Percentiles rank a stretch among this genome's conserved stretches.
phyloP scores from a whole-genome alignment of 2,113 vertebrate genomes.

The Halcyon senegalensis region DNA sequence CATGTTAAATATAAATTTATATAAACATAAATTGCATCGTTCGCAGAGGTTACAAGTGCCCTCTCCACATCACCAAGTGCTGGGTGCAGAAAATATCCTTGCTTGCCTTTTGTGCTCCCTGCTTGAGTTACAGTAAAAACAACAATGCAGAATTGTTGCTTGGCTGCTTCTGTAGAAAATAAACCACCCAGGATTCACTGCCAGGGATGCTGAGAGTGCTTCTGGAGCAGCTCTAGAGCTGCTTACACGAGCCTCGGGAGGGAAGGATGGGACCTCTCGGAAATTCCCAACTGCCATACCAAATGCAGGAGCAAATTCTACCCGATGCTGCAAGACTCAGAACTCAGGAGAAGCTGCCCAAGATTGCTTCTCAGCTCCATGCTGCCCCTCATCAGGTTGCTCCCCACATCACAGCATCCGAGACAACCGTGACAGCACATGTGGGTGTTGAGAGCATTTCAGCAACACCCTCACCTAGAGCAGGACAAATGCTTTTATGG shows the following conservation, averaged over 20 bases:
- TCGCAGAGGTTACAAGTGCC: background rate
- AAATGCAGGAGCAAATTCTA: background rate
- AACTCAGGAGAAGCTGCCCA: background rate
- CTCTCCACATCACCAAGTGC: too few species aligned
- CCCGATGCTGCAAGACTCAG: background rate
- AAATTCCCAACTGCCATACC: background rate
- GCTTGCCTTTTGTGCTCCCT: background rate
- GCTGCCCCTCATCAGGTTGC: background rate
- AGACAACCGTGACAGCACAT: background rate
- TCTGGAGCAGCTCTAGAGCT: background rate
- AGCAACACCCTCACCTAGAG: background rate
- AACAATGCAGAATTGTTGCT: background rate
- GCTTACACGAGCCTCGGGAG: background rate
- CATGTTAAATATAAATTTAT: background rate
- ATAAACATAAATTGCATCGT: background rate
- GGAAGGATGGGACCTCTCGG: background rate
- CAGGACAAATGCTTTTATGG: background rate
- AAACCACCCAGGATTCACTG: background rate
- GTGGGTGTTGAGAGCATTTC: background rate
- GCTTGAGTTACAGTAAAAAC: background rate
- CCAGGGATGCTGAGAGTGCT: background rate
- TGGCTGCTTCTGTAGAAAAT: too few species aligned
- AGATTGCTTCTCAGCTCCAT: background rate
- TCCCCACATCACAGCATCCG: rapidly evolving
- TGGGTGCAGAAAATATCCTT: rapidly evolving